Evolutionary conservation across 2,797 vertebrate species (phyloP).

Genomic region (Cryptoblepharus egeriae): DNA sequence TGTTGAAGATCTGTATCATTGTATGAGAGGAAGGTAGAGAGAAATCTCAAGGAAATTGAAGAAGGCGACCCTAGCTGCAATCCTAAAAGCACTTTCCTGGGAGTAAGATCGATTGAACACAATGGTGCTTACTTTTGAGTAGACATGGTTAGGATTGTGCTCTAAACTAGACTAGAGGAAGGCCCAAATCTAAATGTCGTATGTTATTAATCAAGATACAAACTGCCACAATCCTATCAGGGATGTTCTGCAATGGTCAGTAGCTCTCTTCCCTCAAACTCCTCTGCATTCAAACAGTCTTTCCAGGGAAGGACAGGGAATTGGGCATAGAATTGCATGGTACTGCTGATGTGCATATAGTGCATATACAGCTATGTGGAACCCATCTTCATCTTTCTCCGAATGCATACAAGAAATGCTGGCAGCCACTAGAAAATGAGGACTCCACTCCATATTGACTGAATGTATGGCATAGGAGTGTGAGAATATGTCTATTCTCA

Average conservation of each 20-base stretch:
- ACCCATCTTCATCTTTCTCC: too few species aligned
- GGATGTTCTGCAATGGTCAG: background rate
- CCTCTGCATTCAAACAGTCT: background rate
- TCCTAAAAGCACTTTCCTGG: too few species aligned
- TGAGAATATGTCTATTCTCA: background rate
- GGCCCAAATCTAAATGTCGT: background rate
- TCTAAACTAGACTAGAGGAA: too few species aligned
- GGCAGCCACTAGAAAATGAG: too few species aligned
- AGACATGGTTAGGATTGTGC: too few species aligned
- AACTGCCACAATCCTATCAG: background rate
- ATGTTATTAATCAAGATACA: background rate
- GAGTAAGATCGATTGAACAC: too few species aligned
- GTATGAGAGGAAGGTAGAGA: background rate
- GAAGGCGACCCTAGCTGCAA: too few species aligned
- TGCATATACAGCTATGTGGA: background rate
- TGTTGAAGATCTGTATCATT: background rate
- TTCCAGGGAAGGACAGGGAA: background rate
- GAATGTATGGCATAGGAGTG: background rate
- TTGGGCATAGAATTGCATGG: background rate
- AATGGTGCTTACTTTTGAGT: too few species aligned
- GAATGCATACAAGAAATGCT: too few species aligned
- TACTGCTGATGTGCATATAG: background rate
- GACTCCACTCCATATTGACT: background rate
- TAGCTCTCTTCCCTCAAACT: background rate
- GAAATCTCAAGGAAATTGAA: background rate